Conservation (phyloP, 2,113 vertebrate genomes). For the Burhinus bistriatus region DNA sequence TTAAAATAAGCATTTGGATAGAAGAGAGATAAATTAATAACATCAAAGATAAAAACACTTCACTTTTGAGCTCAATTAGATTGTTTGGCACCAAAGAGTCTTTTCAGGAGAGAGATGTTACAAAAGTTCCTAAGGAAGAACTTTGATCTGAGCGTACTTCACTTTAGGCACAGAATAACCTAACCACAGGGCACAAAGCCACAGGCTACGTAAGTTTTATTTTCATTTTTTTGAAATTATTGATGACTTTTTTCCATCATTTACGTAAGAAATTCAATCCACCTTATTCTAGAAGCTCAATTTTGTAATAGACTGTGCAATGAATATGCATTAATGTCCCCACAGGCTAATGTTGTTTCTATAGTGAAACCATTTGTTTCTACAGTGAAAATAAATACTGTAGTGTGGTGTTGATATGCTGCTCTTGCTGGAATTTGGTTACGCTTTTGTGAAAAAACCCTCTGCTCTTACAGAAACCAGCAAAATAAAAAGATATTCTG, state of each 20-base stretch:
- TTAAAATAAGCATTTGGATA: not conserved
- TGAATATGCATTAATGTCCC: not conserved
- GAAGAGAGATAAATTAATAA: not conserved
- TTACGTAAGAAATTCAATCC: slow-evolving; percentile 24
- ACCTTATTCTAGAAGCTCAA: not conserved
- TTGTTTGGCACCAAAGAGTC: not conserved
- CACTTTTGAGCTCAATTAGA: not conserved
- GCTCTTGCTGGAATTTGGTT: not conserved
- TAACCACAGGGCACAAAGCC: slow-evolving; percentile 34
- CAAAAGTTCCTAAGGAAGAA: not conserved
- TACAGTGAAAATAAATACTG: not conserved
- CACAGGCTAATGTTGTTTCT: not conserved
- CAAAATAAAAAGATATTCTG: not conserved
- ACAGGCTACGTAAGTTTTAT: not conserved
- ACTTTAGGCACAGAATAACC: not conserved
- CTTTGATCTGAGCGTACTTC: not conserved
- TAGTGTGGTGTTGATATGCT: not conserved
- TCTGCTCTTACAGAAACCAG: not conserved
- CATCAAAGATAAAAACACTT: not conserved
- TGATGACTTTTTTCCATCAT: slow-evolving; percentile 25
- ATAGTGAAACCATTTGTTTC: not conserved
- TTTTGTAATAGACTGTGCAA: not conserved
- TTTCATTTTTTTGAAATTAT: slow-evolving; percentile 19
- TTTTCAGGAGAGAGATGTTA: not conserved
- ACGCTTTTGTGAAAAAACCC: not conserved